Base-by-base conservation (phyloP, 2,113 vertebrate species). In the Casuarius casuarius region DNA sequence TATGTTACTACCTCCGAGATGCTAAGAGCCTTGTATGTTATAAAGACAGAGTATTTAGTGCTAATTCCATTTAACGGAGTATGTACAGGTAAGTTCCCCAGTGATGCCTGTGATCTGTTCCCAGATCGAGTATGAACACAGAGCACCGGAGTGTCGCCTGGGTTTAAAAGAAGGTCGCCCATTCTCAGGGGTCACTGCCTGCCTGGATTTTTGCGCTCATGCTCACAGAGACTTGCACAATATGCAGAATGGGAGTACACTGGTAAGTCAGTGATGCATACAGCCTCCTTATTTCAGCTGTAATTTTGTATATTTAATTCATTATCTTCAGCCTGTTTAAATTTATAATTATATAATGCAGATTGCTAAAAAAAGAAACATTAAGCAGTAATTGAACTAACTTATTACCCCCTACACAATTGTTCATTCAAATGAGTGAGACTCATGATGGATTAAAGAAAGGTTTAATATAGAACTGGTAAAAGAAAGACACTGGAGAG, bases 181-280 rank as follows among this genome's bases (percentile, higher is more conserved):
- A 2, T 99, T 99, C 97, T 99, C 99, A 48, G 99, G 99, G 40
- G 99, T 99, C 94, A 99, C 99, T 9, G 99, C 99, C 31, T 99
- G 99, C 95, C 91, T 99, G 90, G 99, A 99, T 95, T 99, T 99
- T 92, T 99, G 99, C 51, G 99, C 99, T 82, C 99, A 99, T 14
- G 98, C 99, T 92, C 99, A 99, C 89, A 99, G 99, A 97, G 99
- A 99, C 96, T 98, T 99, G 87, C 99, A 99, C 97, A 99, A 99
- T 90, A 99, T 99, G 99, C 98, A 98, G 78, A 99, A 99, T 0
- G 99, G 99, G 75, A 99, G 99, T 74, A 99, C 99, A 46, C 95
- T 99, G 98, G 99, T 99, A 97, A 98, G 99, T 86, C 76, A 3
- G 4, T 6, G 38, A 33, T 7, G 26, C n/a, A 7, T 8, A 17